Evolutionary conservation across 2,888 invertebrate species (phyloP).

Genomic region (Nomada flava): DNA sequence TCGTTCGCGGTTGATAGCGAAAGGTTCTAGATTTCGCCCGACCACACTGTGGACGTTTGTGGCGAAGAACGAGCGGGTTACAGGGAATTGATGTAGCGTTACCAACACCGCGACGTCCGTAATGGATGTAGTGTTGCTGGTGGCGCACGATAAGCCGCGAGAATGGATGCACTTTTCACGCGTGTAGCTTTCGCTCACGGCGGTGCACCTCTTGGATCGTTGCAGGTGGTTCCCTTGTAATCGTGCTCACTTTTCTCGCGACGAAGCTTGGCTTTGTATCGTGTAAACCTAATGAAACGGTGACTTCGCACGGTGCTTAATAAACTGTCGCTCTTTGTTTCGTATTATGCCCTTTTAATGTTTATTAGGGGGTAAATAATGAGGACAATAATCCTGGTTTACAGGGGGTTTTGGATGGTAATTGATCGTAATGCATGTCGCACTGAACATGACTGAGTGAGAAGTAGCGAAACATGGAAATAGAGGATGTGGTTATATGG

Average conservation of each 20-base stretch:
- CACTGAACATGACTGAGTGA: too few relatives aligned
- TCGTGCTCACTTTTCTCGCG: conserved; percentile 49
- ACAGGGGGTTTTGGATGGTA: not conserved
- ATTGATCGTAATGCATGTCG: not conserved
- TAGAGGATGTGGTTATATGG: too few relatives aligned
- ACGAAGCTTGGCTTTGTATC: conserved; percentile 18
- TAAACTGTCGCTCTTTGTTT: not conserved
- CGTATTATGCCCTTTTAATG: not conserved
- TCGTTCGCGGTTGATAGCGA: conserved; percentile 46
- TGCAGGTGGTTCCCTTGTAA: conserved; percentile 47
- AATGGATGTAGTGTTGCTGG: conserved; percentile 59
- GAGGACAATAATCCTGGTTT: not conserved
- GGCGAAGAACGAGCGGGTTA: conserved; percentile 46
- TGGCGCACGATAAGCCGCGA: conserved; percentile 54
- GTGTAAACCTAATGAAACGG: conserved; percentile 19
- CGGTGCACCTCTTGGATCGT: conserved; percentile 30
- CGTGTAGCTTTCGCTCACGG: conserved; percentile 54
- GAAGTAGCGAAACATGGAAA: too few relatives aligned
- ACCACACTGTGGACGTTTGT: conserved; percentile 29
- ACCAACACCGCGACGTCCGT: conserved; percentile 53
- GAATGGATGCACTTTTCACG: conserved; percentile 61
- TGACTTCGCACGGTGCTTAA: not conserved
- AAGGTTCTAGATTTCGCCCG: conserved; percentile 43
- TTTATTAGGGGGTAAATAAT: not conserved
- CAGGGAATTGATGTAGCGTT: conserved; percentile 59